Evolutionary conservation across 2,888 invertebrate species (phyloP).

Genomic region (Pristionchus fissidentatus): DNA sequence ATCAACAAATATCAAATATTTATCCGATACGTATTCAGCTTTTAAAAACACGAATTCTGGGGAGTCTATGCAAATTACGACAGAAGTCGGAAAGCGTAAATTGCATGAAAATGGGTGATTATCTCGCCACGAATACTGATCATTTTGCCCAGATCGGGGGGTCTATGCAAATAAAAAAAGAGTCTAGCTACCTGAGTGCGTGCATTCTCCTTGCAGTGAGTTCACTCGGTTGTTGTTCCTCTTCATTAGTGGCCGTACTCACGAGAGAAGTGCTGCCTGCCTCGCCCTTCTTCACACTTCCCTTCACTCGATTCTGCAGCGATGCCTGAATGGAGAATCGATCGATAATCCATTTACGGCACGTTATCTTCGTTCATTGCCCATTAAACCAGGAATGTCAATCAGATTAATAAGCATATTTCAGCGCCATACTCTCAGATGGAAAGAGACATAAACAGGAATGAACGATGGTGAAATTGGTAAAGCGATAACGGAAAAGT

Average conservation of each 20-base stretch:
- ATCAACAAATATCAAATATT: neutral
- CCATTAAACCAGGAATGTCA: neutral
- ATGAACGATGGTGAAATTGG: neutral
- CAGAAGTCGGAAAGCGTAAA: too few relatives aligned
- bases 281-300: constrained; percentile 42
- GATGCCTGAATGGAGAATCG: constrained; percentile 23
- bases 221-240: constrained; percentile 46
- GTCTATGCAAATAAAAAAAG: too few relatives aligned
- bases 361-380: too few relatives aligned
- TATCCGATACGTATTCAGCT: too few relatives aligned
- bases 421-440: too few relatives aligned
- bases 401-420: neutral
- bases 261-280: constrained; percentile 28
- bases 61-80: too few relatives aligned
- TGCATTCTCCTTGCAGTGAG: constrained; percentile 47
- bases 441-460: neutral
- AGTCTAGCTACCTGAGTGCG: constrained; percentile 28
- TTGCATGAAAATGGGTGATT: neutral
- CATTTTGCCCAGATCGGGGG: neutral
- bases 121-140: neutral
- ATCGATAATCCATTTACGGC: neutral
- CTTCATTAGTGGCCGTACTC: constrained; percentile 38
- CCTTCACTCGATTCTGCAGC: constrained; percentile 47
- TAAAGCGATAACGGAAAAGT: too few relatives aligned
- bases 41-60: too few relatives aligned